These are phyloP conservation scores for Mesitornis unicolor DNA, from an alignment of 2,113 vertebrate species.

Conservation along the genomic window DNA sequence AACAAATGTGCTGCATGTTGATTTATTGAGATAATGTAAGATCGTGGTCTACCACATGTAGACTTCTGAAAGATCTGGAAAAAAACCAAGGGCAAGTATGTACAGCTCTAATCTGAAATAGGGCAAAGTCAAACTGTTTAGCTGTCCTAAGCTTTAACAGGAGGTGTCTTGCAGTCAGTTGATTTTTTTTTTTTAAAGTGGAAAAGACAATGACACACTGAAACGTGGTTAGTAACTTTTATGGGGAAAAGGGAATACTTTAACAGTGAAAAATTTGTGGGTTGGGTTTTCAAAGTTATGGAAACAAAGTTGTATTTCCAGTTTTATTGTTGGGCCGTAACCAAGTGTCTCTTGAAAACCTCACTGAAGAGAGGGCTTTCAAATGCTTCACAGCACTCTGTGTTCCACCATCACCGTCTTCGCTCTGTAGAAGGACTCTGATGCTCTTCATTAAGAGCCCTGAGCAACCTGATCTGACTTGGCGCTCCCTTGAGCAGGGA, in stretches of 20 bases:
- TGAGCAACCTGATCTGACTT: background rate
- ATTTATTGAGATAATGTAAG: background rate
- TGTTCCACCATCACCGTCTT: background rate
- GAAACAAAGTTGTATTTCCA: background rate
- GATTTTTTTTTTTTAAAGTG: background rate
- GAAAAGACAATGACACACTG: background rate
- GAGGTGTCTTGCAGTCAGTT: background rate
- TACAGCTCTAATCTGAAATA: accelerated
- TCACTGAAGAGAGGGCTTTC: background rate
- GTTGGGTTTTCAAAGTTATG: background rate
- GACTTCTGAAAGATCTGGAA: background rate
- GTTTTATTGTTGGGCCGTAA: background rate
- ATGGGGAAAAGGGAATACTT: background rate
- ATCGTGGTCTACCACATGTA: background rate
- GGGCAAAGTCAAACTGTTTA: background rate
- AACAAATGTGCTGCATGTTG: background rate
- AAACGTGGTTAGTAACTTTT: background rate
- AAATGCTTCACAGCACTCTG: background rate
- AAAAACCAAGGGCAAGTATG: background rate
- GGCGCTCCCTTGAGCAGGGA: background rate
- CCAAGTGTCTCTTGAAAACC: background rate
- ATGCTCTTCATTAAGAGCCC: background rate
- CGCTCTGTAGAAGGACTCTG: background rate
- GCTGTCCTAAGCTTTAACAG: background rate
- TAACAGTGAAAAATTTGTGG: background rate